Evolutionary conservation across 2,888 invertebrate genomes (phyloP), one percentile per base, ranked within the genome.

Genomic region (Drosophila longiperda): DNA sequence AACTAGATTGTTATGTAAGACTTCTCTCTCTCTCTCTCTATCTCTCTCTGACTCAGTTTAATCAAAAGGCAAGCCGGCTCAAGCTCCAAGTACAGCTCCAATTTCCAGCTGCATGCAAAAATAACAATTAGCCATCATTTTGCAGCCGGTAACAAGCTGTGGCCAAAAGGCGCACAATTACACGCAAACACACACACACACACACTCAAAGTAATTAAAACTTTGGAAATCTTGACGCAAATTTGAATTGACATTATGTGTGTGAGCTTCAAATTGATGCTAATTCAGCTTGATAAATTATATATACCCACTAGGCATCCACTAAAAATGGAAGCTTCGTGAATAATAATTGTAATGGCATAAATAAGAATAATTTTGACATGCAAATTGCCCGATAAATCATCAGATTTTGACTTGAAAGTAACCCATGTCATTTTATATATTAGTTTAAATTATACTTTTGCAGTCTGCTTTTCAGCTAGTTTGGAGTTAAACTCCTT

Each of bases 1-100:
- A 84, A 88, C 84, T 84, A 84, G 84, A 88, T 75, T 86, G 82
- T 88, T 88, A 88, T 86, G 89, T 86, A 84, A 84, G 86, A 68
- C 73, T 73, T 70, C 69, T 70, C 68, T 64, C 75, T 58, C 33
- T 54, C 63, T 62, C 32, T 66, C 57, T 73, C 67, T 67, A 2
- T 55, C 58, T 52, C 65, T 76, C 71, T 42, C 20, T 45, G 45
- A 15, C 45, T 45, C 23, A 15, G 15, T 23, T 45, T 85, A 73
- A 83, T 83, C 82, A 81, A 87, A 75, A 81, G 61, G 66, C 82
- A 82, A 52, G 26, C 48, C 38, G 20, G 36, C 36, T 54, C 11
- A 34, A 40, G 72, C 69, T 53, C 54, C 48, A 55, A 57, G 26
- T 53, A 20, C 33, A 59, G 64, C 64, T 58, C 60, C 61, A 69